Conservation (phyloP, 2,113 vertebrate genomes). For the Ploceus nigricollis region DNA sequence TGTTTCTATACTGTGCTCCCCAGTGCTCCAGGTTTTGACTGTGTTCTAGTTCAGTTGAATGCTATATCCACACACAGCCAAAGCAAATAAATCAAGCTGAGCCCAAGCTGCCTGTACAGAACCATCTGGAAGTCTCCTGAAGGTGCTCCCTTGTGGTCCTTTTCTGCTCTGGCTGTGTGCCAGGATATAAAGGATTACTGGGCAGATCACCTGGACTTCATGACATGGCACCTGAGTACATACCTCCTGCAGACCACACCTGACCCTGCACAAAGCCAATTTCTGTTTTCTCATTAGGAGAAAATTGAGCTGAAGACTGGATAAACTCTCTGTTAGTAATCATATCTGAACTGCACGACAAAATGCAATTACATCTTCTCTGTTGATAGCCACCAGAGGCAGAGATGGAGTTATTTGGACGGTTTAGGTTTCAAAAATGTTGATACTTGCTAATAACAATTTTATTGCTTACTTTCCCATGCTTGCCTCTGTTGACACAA, state of each 20-base stretch:
- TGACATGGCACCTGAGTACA: neutral
- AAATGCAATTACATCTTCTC: neutral
- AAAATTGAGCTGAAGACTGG: neutral
- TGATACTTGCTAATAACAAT: neutral
- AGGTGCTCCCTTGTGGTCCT: neutral
- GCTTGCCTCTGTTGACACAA: neutral
- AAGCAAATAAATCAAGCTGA: slow-evolving; percentile 43
- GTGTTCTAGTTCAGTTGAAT: neutral
- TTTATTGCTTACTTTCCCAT: neutral
- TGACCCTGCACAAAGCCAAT: neutral
- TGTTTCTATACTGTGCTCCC: neutral
- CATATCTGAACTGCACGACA: neutral
- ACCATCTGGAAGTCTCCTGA: neutral
- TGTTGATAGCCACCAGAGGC: neutral
- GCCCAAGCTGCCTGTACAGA: neutral
- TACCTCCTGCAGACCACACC: neutral
- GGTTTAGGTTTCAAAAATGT: neutral
- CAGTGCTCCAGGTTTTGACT: neutral
- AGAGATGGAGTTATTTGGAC: neutral
- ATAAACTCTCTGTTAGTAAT: neutral
- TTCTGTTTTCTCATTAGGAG: neutral
- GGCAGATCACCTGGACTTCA: neutral
- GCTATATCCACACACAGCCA: neutral
- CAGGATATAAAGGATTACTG: neutral
- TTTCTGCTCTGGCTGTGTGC: neutral